Conservation (phyloP, 2,888 invertebrate species). For the Dexiosoma caninum region DNA sequence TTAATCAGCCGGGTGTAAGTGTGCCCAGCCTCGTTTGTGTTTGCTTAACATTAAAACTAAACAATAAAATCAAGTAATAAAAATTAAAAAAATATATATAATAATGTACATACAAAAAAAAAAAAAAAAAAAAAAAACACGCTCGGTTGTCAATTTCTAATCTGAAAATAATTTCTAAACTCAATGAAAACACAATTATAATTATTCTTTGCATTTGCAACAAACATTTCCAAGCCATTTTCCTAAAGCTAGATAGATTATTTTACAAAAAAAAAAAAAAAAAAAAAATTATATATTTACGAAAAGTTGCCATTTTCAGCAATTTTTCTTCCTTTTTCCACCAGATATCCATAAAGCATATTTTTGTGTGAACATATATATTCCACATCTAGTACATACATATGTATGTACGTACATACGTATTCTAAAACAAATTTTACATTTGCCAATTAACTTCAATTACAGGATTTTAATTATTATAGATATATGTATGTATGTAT, state of each 20-base stretch:
- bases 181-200: too few species aligned
- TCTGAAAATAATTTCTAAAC: background rate
- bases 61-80: slow-evolving; percentile 48
- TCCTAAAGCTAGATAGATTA: too few species aligned
- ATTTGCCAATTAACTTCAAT: slow-evolving; percentile 21
- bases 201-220: too few species aligned
- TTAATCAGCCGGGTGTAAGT: slow-evolving; percentile 70
- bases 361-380: slow-evolving; percentile 1
- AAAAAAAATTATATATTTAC: too few species aligned
- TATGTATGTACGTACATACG: too few species aligned
- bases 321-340: background rate
- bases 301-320: background rate
- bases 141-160: background rate
- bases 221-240: too few species aligned
- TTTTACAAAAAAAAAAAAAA: too few species aligned
- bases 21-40: slow-evolving; percentile 56
- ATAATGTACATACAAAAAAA: too few species aligned
- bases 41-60: slow-evolving; percentile 50
- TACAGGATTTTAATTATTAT: slow-evolving; percentile 10
- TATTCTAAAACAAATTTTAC: background rate
- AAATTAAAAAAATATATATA: slow-evolving; percentile 7
- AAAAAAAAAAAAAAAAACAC: slow-evolving; percentile 15
- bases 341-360: slow-evolving; percentile 3
- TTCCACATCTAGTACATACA: too few species aligned
- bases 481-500: background rate